Evolutionary conservation across 2,888 invertebrate genomes (phyloP).

Genomic region (Apamea epomidion): DNA sequence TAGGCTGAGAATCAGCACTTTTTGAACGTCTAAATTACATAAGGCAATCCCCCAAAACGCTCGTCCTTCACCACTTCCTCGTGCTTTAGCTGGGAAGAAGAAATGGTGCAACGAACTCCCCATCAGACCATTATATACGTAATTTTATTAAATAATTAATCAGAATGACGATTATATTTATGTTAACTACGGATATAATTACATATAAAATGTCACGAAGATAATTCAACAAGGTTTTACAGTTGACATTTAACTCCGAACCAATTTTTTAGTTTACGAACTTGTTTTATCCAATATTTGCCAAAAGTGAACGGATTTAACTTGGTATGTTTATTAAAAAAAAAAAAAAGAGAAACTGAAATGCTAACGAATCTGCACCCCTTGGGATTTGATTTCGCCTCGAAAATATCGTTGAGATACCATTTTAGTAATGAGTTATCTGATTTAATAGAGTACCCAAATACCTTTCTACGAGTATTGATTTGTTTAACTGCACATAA

Average conservation of each 20-base stretch:
- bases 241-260: background rate
- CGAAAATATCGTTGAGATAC: slow-evolving; percentile 23
- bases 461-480: background rate
- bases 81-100: background rate
- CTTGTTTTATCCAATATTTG: background rate
- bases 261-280: background rate
- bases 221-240: background rate
- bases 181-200: background rate
- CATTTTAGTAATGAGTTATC: slow-evolving; percentile 33
- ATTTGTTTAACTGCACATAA: background rate
- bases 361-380: slow-evolving; percentile 11
- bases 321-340: background rate
- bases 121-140: background rate
- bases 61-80: background rate
- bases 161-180: background rate
- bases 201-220: background rate
- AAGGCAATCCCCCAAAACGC: background rate
- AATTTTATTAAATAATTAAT: background rate
- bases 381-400: background rate
- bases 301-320: background rate
- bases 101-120: background rate
- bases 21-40: too few relatives aligned
- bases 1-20: background rate
- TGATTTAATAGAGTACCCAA: slow-evolving; percentile 6
- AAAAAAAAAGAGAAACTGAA: background rate